Evolutionary conservation across 2,113 vertebrate species (phyloP).

Genomic region (Oriolus oriolus): DNA sequence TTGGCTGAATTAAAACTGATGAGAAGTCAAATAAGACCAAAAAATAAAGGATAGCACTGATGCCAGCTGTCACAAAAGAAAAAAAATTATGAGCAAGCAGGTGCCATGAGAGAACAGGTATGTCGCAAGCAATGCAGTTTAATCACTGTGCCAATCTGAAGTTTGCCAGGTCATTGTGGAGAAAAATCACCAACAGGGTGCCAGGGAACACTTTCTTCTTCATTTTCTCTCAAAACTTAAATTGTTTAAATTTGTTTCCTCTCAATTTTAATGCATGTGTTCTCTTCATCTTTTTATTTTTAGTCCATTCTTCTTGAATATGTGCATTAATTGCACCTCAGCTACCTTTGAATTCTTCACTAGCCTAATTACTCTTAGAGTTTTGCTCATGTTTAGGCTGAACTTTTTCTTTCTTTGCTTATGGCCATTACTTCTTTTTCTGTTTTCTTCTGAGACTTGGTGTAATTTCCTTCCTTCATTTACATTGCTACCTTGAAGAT

Average conservation of each 20-base stretch:
- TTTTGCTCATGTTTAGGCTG: neutral
- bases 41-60: neutral
- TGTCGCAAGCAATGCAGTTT: neutral
- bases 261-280: neutral
- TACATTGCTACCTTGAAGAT: slow-evolving; percentile 43
- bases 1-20: neutral
- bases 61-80: neutral
- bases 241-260: neutral
- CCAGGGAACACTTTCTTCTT: neutral
- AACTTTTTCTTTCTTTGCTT: slow-evolving; percentile 30
- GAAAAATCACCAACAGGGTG: neutral
- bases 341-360: neutral
- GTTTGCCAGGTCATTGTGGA: neutral
- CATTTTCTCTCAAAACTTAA: neutral
- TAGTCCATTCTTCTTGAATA: neutral
- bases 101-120: neutral
- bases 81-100: neutral
- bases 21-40: neutral
- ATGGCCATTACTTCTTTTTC: neutral
- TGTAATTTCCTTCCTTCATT: slow-evolving; percentile 28
- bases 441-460: slow-evolving; percentile 19
- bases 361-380: slow-evolving; percentile 1
- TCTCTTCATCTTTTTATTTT: neutral
- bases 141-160: neutral
- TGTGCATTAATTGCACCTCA: neutral